Conservation (phyloP, 2,113 vertebrate genomes). For the Cettia cetti region DNA sequence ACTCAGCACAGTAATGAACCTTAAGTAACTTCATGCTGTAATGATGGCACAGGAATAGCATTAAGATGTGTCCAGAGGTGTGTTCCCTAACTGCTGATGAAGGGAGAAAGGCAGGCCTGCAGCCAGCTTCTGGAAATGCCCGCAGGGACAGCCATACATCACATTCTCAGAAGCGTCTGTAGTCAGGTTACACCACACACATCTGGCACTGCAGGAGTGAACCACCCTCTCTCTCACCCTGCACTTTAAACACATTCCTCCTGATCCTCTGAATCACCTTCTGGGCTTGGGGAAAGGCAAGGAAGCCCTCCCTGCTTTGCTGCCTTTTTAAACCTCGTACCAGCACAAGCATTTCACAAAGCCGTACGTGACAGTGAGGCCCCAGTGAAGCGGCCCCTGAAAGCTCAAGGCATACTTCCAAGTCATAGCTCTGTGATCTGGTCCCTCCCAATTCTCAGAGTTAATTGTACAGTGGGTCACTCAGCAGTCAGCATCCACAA, state of each 20-base stretch:
- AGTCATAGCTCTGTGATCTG: not conserved
- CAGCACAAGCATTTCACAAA: not conserved
- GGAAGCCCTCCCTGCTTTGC: not conserved
- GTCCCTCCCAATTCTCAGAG: not conserved
- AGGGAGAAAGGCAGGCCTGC: not conserved
- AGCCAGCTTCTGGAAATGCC: not conserved
- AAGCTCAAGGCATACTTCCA: not conserved
- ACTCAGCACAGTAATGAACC: not conserved
- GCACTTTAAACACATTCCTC: not conserved
- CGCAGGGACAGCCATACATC: not conserved
- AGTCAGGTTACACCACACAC: not conserved
- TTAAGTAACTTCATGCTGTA: not conserved
- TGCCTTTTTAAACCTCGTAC: not conserved
- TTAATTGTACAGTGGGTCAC: not conserved
- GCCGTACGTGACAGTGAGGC: not conserved
- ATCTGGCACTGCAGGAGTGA: not conserved
- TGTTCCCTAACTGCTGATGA: not conserved
- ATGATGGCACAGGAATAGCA: not conserved
- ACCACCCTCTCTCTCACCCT: not conserved
- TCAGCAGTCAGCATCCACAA: not conserved
- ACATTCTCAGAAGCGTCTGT: not conserved
- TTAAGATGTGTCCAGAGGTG: constrained; percentile 15
- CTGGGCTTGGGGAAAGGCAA: not conserved
- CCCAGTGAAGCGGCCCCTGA: not conserved
- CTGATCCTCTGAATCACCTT: not conserved